Base-by-base conservation (phyloP, 2,888 invertebrate genomes). In the Diarsia dahlii region DNA sequence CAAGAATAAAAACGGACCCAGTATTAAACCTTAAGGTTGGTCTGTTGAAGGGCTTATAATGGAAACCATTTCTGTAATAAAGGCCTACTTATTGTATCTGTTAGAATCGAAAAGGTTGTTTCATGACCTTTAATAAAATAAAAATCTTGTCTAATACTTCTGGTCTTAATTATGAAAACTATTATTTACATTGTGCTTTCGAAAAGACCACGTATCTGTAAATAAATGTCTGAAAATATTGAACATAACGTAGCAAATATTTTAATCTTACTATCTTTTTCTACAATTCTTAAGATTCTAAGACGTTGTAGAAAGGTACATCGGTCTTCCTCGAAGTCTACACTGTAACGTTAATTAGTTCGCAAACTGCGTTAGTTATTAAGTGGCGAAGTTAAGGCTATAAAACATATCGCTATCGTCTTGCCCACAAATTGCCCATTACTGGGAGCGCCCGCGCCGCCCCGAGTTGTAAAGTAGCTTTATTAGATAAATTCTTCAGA, bases 361-460 rank as follows among this genome's bases (percentile, higher is more conserved):
- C 39, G 45, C 71, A 85, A 82, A 82, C 86, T 82, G 54, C 56
- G 73, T 65, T 65, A 85, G 48, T 85, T 82, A 74, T 82, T 82
- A 78, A 85, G 83, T 78, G 83, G 73, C 48, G 28, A 86, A 83
- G 71, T 83, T 82, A 34, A n/a, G 45, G 70, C 63, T 46, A 71
- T 82, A 82, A 82, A 85, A 65, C 56, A 67, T 73, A 85, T 78
- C 50, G 68, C 56, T 65, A 73, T 64, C 78, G 45, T 71, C 71
- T 71, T 52, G 56, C 48, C 70, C 63, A 77, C 71, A 67, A 70
- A 70, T 67, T 70, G 67, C 67, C 71, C 62, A 77, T 82, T 82
- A 77, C 54, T 68, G 48, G 50, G 23, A 66, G 28, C 50, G 18
- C n/a, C 18, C n/a, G 39, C 23, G 8, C 48, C 13, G 18, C 10